Evolutionary conservation across 2,113 vertebrate species (phyloP).

Genomic region (Callochromis pleurospilus): DNA sequence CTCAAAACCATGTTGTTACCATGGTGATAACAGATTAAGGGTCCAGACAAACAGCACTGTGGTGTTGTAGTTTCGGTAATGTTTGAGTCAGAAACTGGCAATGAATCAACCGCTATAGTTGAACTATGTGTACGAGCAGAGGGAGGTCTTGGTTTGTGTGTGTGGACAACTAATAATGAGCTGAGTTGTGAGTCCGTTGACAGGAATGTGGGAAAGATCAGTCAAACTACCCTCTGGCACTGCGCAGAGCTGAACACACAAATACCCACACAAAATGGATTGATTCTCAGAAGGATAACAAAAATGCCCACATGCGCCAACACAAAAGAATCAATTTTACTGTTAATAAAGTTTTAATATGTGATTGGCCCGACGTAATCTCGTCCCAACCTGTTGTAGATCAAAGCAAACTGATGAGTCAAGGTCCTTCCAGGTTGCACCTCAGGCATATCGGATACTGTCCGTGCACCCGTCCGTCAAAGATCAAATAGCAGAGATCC

Average conservation of each 20-base stretch:
- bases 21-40: not conserved
- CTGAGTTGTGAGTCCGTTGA: slow-evolving; percentile 17
- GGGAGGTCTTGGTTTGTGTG: not conserved
- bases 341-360: not conserved
- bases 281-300: not conserved
- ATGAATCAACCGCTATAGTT: not conserved
- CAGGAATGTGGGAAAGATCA: slow-evolving; percentile 34
- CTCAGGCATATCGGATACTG: not conserved
- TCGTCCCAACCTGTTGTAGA: not conserved
- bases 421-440: not conserved
- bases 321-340: not conserved
- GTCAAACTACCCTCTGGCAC: not conserved
- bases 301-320: not conserved
- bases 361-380: not conserved
- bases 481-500: slow-evolving; percentile 40
- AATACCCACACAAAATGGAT: not conserved
- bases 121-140: not conserved
- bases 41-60: not conserved
- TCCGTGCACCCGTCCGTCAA: not conserved
- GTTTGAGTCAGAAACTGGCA: not conserved
- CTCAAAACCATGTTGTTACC: not conserved
- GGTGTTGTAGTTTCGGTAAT: not conserved
- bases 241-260: not conserved
- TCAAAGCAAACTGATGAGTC: not conserved
- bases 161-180: slow-evolving; percentile 1